A percentile compares a stretch with the other conserved stretches of the same genome.
These are phyloP conservation scores for Drosophila mimetica DNA, from an alignment of 2,888 invertebrate species.

Conservation along the genomic window DNA sequence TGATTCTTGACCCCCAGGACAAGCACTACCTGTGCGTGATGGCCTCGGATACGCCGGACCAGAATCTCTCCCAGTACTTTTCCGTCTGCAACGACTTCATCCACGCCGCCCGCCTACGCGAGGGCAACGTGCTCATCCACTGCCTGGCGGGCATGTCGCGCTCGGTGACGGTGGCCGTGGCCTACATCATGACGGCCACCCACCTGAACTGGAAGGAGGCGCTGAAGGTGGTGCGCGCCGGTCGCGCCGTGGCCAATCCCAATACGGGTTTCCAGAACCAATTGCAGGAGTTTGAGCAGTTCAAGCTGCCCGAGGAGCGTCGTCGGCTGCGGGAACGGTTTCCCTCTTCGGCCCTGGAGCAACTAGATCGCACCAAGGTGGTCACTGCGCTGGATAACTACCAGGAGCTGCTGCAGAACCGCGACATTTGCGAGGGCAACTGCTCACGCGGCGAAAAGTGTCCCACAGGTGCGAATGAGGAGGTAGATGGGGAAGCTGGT, in stretches of 20 bases:
- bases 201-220: constrained; percentile 96
- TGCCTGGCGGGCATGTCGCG: constrained; percentile 98
- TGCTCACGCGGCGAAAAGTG: constrained; percentile 93
- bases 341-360: constrained; percentile 90
- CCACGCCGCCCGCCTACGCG: constrained; percentile 94
- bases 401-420: constrained; percentile 91
- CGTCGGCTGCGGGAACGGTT: constrained; percentile 93
- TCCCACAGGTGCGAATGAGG: constrained; percentile 89
- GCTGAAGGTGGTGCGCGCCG: constrained; percentile 95
- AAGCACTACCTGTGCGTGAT: constrained; percentile 97
- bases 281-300: constrained; percentile 94
- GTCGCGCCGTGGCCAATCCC: constrained; percentile 96
- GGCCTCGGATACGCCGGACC: constrained; percentile 97
- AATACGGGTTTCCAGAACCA: constrained; percentile 98
- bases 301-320: constrained; percentile 92
- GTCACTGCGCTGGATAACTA: constrained; percentile 92
- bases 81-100: constrained; percentile 98
- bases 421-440: constrained; percentile 94
- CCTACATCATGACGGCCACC: constrained; percentile 98
- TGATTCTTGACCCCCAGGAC: constrained; percentile 87
- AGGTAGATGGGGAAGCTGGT: neutral
- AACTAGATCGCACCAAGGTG: constrained; percentile 91
- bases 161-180: constrained; percentile 97
- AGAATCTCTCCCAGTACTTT: constrained; percentile 97
- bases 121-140: constrained; percentile 96